Evolutionary conservation across 1,140 invertebrate genomes (phyloP).

Genomic region (Euwallacea similis): DNA sequence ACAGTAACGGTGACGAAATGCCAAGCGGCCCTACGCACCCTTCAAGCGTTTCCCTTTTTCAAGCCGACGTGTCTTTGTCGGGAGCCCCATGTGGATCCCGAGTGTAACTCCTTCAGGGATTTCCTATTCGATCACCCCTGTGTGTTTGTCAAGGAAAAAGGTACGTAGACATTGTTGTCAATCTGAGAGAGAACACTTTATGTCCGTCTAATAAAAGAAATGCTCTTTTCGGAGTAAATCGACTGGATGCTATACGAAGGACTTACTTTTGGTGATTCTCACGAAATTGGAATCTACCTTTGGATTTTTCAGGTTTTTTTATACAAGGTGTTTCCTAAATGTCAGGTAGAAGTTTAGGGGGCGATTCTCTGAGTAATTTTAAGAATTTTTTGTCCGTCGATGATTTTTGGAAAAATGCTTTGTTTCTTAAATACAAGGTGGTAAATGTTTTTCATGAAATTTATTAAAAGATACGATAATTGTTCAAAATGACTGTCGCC

Average conservation of each 20-base stretch:
- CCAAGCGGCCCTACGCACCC: slow-evolving; percentile 80
- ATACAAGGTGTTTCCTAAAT: no score
- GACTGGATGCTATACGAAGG: background rate
- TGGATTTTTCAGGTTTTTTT: no score
- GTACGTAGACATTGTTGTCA: slow-evolving; percentile 57
- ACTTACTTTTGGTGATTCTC: no score
- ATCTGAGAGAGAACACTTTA: slow-evolving; percentile 24
- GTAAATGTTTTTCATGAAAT: no score
- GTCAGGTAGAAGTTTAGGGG: no score
- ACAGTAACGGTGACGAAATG: slow-evolving; percentile 90
- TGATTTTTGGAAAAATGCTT: no score
- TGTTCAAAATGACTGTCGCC: no score
- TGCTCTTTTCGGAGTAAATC: slow-evolving; percentile 11
- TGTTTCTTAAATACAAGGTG: no score
- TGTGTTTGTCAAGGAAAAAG: slow-evolving; percentile 83
- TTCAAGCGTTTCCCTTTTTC: slow-evolving; percentile 89
- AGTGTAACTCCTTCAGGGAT: slow-evolving; percentile 88
- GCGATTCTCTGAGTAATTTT: no score
- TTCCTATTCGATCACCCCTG: slow-evolving; percentile 91
- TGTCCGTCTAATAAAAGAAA: slow-evolving; percentile 29
- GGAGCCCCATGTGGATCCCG: slow-evolving; percentile 84
- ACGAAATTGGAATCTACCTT: no score
- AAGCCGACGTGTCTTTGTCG: slow-evolving; percentile 87
- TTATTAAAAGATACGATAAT: no score
- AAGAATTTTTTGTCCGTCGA: no score